phyloP scores from a whole-genome alignment of 2,113 vertebrate genomes.

The Stigmatopora nigra region DNA sequence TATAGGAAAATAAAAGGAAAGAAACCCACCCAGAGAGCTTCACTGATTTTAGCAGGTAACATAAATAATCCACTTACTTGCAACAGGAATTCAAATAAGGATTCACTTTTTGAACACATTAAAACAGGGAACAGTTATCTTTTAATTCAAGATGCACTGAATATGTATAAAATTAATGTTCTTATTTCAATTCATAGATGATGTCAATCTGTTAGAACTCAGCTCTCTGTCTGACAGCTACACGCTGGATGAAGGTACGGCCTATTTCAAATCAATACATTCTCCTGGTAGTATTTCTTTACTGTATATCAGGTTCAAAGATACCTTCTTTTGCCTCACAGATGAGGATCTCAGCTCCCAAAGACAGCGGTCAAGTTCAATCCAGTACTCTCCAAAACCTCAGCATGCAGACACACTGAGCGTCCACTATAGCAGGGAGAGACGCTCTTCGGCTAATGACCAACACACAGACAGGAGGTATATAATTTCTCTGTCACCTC shows the following conservation, averaged over 20 bases:
- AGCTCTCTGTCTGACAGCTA: conserved; percentile 89
- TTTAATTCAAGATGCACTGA: background rate
- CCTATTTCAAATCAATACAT: background rate
- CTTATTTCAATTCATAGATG: conserved; percentile 73
- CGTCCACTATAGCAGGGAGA: conserved; percentile 52
- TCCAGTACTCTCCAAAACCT: conserved; percentile 81
- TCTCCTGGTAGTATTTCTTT: background rate
- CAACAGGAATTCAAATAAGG: background rate
- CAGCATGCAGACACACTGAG: conserved; percentile 77
- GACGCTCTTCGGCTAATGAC: conserved; percentile 52
- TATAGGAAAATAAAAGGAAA: conserved; percentile 81
- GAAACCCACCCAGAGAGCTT: conserved; percentile 81
- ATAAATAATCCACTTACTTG: background rate
- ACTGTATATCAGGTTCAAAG: conserved; percentile 10
- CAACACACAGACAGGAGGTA: conserved; percentile 61
- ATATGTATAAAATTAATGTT: background rate
- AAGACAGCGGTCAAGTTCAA: conserved; percentile 75
- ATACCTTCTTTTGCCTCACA: conserved; percentile 28
- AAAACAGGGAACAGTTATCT: background rate
- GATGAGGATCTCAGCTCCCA: conserved; percentile 70
- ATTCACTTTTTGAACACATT: background rate
- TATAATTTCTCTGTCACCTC: background rate
- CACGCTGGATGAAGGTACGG: conserved; percentile 84
- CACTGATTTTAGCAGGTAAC: conserved; percentile 76
- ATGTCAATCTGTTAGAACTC: conserved; percentile 81